A percentile compares a stretch with the other conserved stretches of the same genome.
Evolutionary conservation across 1,140 invertebrate species (phyloP).

Genomic region (Drosophila athabasca): DNA sequence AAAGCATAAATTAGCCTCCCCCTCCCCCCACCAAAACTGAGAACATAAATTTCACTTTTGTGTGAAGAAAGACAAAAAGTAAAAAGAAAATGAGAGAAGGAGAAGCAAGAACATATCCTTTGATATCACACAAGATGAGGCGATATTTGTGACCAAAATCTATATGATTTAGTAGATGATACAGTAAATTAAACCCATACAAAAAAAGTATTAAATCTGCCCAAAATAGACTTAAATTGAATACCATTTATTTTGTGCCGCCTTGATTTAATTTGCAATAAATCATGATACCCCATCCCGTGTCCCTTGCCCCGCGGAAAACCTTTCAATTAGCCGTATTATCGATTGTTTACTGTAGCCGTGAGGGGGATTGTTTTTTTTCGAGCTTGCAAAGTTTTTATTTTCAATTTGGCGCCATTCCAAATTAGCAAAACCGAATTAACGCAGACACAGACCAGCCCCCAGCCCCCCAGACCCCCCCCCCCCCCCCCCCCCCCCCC

Average conservation of each 20-base stretch:
- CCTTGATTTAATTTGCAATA: no score
- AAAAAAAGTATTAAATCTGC: no score
- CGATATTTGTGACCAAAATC: slow-evolving; percentile 12
- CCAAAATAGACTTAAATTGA: no score
- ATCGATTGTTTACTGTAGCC: slow-evolving; percentile 54
- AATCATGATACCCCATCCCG: no score
- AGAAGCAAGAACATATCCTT: slow-evolving; percentile 29
- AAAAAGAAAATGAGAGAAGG: slow-evolving; percentile 13
- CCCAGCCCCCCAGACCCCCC: no score
- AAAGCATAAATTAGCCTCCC: slow-evolving; percentile 46
- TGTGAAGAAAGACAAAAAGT: slow-evolving; percentile 39
- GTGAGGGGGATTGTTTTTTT: slow-evolving; percentile 15
- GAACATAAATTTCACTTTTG: slow-evolving; percentile 56
- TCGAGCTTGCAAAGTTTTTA: slow-evolving; percentile 56
- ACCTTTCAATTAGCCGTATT: slow-evolving; percentile 33
- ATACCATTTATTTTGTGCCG: no score
- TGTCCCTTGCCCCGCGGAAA: background rate
- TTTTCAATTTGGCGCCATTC: slow-evolving; percentile 68
- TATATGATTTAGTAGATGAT: slow-evolving; percentile 26
- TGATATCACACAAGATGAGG: slow-evolving; percentile 10
- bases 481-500: no score
- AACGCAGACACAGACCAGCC: slow-evolving; percentile 45
- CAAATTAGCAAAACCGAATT: slow-evolving; percentile 77
- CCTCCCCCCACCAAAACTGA: background rate
- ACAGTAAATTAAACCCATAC: background rate